phyloP scores from a whole-genome alignment of 35 echinoderm and acorn worm genomes.

The Ophioderma brevispina region DNA sequence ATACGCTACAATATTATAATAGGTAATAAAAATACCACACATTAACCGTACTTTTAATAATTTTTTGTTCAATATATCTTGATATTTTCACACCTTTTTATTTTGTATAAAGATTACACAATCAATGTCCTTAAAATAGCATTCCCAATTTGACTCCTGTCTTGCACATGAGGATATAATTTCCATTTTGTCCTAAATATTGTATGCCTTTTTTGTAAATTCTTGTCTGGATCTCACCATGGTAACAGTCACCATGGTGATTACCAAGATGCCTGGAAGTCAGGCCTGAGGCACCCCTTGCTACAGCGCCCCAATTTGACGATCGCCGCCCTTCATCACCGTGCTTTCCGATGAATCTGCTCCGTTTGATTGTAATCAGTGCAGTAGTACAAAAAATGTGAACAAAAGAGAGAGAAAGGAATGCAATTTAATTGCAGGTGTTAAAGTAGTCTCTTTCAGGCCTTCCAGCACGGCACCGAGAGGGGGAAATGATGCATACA shows the following conservation, averaged over 20 bases:
- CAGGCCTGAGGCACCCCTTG: background rate
- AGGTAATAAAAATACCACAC: background rate
- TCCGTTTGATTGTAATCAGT: too few relatives aligned
- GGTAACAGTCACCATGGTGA: background rate
- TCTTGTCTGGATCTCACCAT: background rate
- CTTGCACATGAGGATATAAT: background rate
- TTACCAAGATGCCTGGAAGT: conserved; percentile 35
- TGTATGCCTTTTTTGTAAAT: background rate
- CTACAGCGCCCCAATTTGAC: too few relatives aligned
- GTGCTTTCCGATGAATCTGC: conserved; percentile 34
- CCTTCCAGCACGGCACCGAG: too few relatives aligned
- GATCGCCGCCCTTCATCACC: conserved; percentile 18
- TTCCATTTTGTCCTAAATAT: background rate
- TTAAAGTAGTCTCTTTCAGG: too few relatives aligned
- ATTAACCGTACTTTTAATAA: background rate
- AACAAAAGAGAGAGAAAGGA: too few relatives aligned
- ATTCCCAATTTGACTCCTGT: conserved; percentile 1
- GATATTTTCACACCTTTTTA: background rate
- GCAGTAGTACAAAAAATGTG: too few relatives aligned
- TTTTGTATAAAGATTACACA: background rate
- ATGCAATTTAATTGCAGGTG: too few relatives aligned
- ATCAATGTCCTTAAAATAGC: background rate
- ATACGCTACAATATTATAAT: background rate
- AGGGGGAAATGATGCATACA: too few relatives aligned
- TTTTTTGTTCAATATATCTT: too few relatives aligned